Evolutionary conservation across 1,140 invertebrate genomes (phyloP).

Genomic region (Drosophila yakuba): DNA sequence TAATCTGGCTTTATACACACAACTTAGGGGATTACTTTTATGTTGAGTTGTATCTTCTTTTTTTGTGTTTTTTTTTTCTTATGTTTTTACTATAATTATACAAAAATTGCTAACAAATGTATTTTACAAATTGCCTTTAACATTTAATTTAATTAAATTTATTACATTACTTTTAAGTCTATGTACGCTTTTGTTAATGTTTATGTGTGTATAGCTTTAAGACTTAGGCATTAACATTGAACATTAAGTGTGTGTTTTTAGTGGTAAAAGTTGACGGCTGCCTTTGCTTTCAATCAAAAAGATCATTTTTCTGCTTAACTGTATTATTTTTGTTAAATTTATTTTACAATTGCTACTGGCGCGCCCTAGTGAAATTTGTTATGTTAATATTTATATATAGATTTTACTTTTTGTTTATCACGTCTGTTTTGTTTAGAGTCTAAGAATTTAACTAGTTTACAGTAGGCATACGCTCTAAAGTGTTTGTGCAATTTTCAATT

Average conservation of each 20-base stretch:
- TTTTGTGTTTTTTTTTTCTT: conserved; percentile 21
- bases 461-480: conserved; percentile 59
- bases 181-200: conserved; percentile 13
- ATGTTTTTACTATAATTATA: conserved; percentile 52
- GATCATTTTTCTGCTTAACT: conserved; percentile 1
- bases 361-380: conserved; percentile 41
- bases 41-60: conserved; percentile 27
- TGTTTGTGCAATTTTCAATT: conserved; percentile 73
- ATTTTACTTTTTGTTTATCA: conserved; percentile 71
- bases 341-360: conserved; percentile 65
- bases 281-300: conserved; percentile 38
- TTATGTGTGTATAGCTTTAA: conserved; percentile 56
- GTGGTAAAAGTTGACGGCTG: conserved; percentile 58
- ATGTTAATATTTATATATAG: conserved; percentile 43
- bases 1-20: conserved; percentile 71
- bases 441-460: conserved; percentile 82
- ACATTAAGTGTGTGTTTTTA: conserved; percentile 54
- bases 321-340: conserved; percentile 44
- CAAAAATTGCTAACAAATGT: conserved; percentile 65
- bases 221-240: conserved; percentile 78
- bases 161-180: conserved; percentile 46
- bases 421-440: conserved; percentile 81
- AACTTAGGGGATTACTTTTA: conserved; percentile 62
- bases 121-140: conserved; percentile 81
- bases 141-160: conserved; percentile 76